Conservation (phyloP, 2,797 vertebrate genomes). For the Amazona ochrocephala region DNA sequence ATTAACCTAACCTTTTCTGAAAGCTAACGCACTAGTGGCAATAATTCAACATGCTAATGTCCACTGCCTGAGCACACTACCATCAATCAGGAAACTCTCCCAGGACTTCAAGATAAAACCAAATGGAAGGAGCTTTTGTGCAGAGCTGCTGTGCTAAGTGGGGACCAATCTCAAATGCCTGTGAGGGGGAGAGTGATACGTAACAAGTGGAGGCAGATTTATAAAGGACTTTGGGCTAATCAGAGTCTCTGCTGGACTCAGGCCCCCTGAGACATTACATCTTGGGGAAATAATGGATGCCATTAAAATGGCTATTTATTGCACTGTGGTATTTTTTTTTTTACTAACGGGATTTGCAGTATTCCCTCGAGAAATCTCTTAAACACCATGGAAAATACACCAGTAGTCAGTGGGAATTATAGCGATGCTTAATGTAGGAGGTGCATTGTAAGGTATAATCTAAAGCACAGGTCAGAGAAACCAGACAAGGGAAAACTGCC, state of each 20-base stretch:
- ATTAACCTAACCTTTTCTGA: conserved; percentile 20
- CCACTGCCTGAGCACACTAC: background rate
- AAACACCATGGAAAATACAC: background rate
- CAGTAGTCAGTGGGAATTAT: background rate
- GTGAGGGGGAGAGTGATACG: background rate
- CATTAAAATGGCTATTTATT: conserved; percentile 37
- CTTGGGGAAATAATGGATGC: conserved; percentile 2
- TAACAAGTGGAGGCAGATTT: conserved; percentile 13
- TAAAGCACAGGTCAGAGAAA: conserved; percentile 27
- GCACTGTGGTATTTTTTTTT: conserved; percentile 1
- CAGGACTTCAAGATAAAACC: conserved; percentile 1
- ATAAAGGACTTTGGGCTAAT: background rate
- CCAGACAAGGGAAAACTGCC: background rate
- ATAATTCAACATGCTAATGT: conserved; percentile 3
- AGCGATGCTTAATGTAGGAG: background rate
- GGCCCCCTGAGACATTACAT: background rate
- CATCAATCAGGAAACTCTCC: conserved; percentile 24
- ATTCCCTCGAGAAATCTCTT: conserved; percentile 26
- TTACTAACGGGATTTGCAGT: background rate
- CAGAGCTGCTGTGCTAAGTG: background rate
- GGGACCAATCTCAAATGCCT: background rate
- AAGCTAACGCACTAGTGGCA: background rate
- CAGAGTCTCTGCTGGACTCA: background rate
- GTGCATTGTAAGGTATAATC: background rate
- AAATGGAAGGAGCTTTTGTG: background rate